Conservation (phyloP, 2,113 vertebrate species). For the Eudorcas thomsonii region DNA sequence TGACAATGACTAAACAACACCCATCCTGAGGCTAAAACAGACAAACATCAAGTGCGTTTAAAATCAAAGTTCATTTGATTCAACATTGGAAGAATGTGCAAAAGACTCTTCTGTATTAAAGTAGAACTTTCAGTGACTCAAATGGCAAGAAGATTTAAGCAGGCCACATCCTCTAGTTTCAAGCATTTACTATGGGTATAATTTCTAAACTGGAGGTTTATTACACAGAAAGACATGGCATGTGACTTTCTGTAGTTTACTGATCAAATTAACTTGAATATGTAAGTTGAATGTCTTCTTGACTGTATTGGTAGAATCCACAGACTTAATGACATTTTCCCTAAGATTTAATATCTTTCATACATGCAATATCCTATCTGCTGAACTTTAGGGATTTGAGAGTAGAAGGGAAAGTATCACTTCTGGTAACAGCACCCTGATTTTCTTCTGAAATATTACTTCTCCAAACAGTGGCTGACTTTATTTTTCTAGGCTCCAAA, state of each 20-base stretch:
- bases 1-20: not conserved
- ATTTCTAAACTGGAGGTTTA: not conserved
- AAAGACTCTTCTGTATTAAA: not conserved
- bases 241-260: not conserved
- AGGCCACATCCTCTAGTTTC: not conserved
- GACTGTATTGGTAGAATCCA: not conserved
- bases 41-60: not conserved
- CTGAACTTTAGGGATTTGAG: not conserved
- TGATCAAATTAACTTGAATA: not conserved
- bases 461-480: not conserved
- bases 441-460: not conserved
- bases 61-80: conserved; percentile 22
- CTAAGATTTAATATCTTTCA: not conserved
- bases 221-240: not conserved
- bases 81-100: not conserved
- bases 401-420: not conserved
- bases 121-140: not conserved
- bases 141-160: not conserved
- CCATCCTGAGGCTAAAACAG: not conserved
- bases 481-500: not conserved
- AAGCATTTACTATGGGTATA: not conserved
- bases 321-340: not conserved
- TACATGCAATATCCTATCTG: not conserved
- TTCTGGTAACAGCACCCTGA: not conserved
- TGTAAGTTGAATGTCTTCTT: not conserved